Conservation (phyloP, 30 jellyfish, hydroid and myxozoan genomes). For the Cassiopea andromeda region DNA sequence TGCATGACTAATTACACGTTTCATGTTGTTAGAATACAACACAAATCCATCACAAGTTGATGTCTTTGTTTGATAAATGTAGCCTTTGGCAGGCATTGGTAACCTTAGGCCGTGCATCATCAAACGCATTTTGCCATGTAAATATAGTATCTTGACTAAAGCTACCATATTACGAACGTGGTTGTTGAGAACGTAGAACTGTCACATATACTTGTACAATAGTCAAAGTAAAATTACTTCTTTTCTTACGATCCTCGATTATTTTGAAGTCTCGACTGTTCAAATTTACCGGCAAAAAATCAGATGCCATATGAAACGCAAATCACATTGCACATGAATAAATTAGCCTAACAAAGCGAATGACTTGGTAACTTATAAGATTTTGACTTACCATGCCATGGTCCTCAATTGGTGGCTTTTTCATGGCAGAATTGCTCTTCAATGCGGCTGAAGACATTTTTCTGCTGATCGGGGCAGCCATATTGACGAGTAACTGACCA, state of each 20-base stretch:
- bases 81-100: too few relatives aligned
- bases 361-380: not conserved
- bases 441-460: conserved; percentile 72
- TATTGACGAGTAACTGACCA: conserved; percentile 43
- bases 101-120: too few relatives aligned
- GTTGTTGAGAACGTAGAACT: too few relatives aligned
- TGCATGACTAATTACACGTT: too few relatives aligned
- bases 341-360: not conserved
- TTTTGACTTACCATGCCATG: conserved; percentile 47
- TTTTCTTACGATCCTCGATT: not conserved
- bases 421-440: conserved; percentile 58
- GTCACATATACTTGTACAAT: too few relatives aligned
- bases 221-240: too few relatives aligned
- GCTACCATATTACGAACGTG: too few relatives aligned
- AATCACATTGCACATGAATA: conserved; percentile 16
- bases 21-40: too few relatives aligned
- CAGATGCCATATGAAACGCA: conserved; percentile 2
- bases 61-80: too few relatives aligned
- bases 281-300: conserved; percentile 62
- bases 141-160: too few relatives aligned
- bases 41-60: too few relatives aligned
- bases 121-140: too few relatives aligned
- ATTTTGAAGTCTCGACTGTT: not conserved
- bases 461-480: conserved; percentile 93
- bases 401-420: conserved; percentile 67